Evolutionary conservation across 2,888 invertebrate species (phyloP).

Genomic region (Drosophila mimetica): DNA sequence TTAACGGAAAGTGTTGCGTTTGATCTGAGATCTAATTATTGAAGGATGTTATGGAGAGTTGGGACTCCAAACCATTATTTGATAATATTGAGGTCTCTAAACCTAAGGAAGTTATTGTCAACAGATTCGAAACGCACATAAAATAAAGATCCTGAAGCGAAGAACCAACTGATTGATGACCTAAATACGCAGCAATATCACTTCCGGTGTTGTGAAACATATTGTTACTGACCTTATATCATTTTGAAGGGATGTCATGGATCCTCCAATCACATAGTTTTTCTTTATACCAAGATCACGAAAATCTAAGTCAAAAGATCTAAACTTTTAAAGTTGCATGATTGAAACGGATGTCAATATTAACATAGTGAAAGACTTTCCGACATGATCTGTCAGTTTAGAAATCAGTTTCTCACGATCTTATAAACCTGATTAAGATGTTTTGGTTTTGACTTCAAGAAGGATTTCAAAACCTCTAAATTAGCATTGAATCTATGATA

Average conservation of each 20-base stretch:
- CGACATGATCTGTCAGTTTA: neutral
- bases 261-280: too few relatives aligned
- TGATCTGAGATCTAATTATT: slow-evolving; percentile 1
- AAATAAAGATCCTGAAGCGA: neutral
- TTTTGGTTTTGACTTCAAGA: neutral
- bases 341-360: neutral
- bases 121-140: neutral
- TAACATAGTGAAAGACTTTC: neutral
- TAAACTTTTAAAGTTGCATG: too few relatives aligned
- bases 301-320: neutral
- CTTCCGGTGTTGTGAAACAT: slow-evolving; percentile 1
- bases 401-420: slow-evolving; percentile 8
- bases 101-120: neutral
- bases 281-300: too few relatives aligned
- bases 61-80: neutral
- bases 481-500: too few relatives aligned
- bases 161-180: slow-evolving; percentile 5
- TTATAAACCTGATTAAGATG: too few relatives aligned
- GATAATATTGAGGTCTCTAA: neutral
- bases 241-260: neutral
- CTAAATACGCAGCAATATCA: neutral
- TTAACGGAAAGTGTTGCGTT: slow-evolving; percentile 14
- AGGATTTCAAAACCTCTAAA: neutral
- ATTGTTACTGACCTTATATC: neutral
- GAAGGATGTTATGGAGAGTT: neutral